Conservation (phyloP, 2,113 vertebrate species). For the Brachyhypopomus gauderio region DNA sequence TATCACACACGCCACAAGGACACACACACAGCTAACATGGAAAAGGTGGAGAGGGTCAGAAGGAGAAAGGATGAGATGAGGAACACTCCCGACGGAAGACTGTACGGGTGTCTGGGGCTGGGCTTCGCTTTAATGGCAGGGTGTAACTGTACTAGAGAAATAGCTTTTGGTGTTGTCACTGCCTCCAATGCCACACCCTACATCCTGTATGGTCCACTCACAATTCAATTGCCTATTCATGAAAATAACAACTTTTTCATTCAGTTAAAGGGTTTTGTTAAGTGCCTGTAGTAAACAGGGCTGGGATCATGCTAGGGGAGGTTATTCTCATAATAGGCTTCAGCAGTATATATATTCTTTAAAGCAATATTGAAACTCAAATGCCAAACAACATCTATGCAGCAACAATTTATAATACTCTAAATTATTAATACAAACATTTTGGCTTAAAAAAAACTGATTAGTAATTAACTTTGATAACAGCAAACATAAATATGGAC, state of each 20-base stretch:
- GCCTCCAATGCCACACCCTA: slow-evolving; percentile 36
- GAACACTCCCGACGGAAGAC: neutral
- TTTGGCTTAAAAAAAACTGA: neutral
- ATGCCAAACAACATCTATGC: neutral
- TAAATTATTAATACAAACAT: too few relatives aligned
- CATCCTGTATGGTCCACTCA: slow-evolving; percentile 38
- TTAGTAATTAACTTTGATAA: neutral
- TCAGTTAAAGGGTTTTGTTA: neutral
- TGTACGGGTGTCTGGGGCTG: neutral
- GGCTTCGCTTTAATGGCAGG: slow-evolving; percentile 28
- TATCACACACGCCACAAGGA: neutral
- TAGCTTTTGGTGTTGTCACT: slow-evolving; percentile 29
- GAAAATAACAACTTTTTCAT: slow-evolving; percentile 21
- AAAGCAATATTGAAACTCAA: too few relatives aligned
- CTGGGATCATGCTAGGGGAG: too few relatives aligned
- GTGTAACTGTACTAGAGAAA: slow-evolving; percentile 34
- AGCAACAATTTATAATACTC: too few relatives aligned
- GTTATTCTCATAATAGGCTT: neutral
- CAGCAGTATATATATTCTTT: neutral
- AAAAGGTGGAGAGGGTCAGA: neutral
- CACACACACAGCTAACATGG: neutral
- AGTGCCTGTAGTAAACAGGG: neutral
- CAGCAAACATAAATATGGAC: neutral
- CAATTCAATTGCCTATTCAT: slow-evolving; percentile 1
- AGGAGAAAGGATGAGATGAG: neutral